Evolutionary conservation across 2,113 vertebrate species (phyloP).

Genomic region (Trogon melanurus): DNA sequence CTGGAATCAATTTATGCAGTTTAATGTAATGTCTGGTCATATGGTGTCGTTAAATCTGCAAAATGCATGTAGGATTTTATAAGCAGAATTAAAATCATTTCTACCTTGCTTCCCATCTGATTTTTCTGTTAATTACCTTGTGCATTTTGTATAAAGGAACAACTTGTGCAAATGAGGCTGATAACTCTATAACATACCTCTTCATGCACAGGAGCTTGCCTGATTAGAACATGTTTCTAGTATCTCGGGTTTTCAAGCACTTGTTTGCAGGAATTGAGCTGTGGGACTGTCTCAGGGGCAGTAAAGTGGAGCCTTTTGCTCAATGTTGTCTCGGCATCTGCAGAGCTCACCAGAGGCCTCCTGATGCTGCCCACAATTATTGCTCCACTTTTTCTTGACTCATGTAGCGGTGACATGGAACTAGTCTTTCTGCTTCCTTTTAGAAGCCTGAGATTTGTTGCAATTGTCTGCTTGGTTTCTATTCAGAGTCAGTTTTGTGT

Average conservation of each 20-base stretch:
- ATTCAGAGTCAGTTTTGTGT: background rate
- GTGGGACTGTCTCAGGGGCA: background rate
- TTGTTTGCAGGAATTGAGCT: background rate
- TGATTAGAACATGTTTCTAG: background rate
- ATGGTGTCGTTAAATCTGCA: background rate
- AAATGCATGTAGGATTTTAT: background rate
- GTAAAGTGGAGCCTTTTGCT: background rate
- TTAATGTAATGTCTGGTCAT: background rate
- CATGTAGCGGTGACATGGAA: background rate
- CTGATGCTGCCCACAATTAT: background rate
- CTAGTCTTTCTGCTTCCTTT: constrained; percentile 14
- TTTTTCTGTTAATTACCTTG: background rate
- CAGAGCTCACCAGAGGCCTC: background rate
- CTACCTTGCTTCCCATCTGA: background rate
- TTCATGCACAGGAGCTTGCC: background rate
- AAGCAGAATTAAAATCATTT: background rate
- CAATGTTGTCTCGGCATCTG: background rate
- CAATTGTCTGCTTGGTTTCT: background rate
- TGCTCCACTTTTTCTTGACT: background rate
- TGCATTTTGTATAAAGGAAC: background rate
- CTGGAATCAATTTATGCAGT: background rate
- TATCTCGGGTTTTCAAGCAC: background rate
- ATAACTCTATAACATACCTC: background rate
- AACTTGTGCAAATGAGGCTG: background rate
- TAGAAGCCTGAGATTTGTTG: background rate